phyloP scores from a whole-genome alignment of 2,113 vertebrate species.

The Mesembrinibis cayennensis region DNA sequence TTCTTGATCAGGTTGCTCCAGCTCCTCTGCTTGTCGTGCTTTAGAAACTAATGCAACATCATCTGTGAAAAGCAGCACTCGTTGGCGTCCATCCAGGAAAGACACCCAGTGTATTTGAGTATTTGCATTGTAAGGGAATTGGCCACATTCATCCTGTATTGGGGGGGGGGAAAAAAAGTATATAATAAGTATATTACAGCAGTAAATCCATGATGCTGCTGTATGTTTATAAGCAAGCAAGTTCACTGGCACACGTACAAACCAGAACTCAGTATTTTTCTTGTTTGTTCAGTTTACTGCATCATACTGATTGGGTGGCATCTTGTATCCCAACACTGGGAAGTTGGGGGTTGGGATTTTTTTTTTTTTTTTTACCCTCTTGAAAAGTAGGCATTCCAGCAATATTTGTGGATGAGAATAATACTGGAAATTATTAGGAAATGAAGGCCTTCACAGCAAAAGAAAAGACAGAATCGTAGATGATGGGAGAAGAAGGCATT shows the following conservation, averaged over 20 bases:
- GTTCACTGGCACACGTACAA: not conserved
- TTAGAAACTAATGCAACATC: constrained; percentile 90
- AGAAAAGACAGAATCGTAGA: not conserved
- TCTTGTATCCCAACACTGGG: not conserved
- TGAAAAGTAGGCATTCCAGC: not conserved
- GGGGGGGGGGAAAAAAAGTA: not conserved
- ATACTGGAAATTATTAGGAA: not conserved
- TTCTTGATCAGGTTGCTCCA: constrained; percentile 92
- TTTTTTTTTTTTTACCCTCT: not conserved
- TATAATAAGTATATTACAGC: no score
- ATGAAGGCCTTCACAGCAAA: not conserved
- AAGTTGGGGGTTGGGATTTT: fast-evolving
- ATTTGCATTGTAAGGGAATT: constrained; percentile 84
- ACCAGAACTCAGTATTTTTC: not conserved
- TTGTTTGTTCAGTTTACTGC: not conserved
- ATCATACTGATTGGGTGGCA: not conserved
- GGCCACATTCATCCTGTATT: constrained; percentile 87
- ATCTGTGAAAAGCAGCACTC: constrained; percentile 92
- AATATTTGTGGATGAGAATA: not conserved
- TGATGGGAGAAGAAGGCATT: not conserved
- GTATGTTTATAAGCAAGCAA: not conserved
- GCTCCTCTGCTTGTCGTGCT: constrained; percentile 91
- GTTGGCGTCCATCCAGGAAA: constrained; percentile 93
- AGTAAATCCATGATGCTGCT: not conserved
- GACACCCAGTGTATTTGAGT: constrained; percentile 94